Conservation (phyloP, 23 tunicate genomes). For the Ascidia mentula region DNA sequence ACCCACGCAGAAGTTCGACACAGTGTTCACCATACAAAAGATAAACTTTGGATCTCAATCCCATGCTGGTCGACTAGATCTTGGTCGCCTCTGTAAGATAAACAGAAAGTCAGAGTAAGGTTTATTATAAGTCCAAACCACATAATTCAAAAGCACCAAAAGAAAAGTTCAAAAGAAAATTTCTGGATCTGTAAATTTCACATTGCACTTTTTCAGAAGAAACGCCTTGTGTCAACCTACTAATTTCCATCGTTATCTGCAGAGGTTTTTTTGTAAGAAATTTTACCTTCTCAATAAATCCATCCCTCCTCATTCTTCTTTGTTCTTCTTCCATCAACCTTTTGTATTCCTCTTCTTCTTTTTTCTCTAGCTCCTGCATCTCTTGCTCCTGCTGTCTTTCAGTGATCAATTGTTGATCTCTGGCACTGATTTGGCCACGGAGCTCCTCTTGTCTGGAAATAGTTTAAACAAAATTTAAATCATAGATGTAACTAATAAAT, state of each 20-base stretch:
- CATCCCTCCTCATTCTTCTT: constrained; percentile 49
- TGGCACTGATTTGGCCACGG: constrained; percentile 50
- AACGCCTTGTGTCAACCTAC: no score
- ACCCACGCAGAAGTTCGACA: no score
- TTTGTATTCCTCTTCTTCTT: constrained; percentile 50
- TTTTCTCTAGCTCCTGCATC: constrained; percentile 33
- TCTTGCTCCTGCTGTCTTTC: constrained; percentile 34
- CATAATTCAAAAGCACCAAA: no score
- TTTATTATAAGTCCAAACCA: no score
- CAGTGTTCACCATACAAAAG: no score
- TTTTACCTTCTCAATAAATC: constrained; percentile 44
- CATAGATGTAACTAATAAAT: no score
- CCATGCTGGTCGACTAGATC: background rate
- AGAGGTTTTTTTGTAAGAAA: background rate
- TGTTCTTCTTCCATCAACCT: constrained; percentile 43
- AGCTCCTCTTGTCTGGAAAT: constrained; percentile 51
- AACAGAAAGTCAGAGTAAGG: background rate
- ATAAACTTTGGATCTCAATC: background rate
- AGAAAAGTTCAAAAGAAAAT: no score
- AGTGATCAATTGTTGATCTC: constrained; percentile 18
- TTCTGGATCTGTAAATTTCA: no score
- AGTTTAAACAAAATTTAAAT: background rate
- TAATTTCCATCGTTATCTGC: background rate
- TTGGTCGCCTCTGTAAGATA: background rate
- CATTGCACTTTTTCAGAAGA: no score